phyloP scores from a whole-genome alignment of 2,888 invertebrate genomes.

The Epistrophe eligans region DNA sequence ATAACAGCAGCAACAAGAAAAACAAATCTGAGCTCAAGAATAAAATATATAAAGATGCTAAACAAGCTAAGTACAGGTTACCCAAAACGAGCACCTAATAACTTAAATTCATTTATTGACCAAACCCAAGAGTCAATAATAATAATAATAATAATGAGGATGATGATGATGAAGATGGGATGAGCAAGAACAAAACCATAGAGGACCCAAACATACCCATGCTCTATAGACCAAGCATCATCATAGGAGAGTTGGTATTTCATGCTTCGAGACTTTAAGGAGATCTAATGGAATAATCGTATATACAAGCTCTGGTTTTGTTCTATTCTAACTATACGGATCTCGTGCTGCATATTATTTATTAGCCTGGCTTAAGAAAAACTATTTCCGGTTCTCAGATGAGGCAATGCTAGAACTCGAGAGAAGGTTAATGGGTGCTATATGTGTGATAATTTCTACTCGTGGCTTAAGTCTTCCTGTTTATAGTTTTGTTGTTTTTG shows the following conservation, averaged over 20 bases:
- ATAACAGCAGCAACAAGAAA: not conserved
- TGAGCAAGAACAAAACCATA: not conserved
- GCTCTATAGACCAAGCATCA: not conserved
- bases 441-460: constrained; percentile 76
- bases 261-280: constrained; percentile 21
- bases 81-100: constrained; percentile 63
- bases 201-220: constrained; percentile 3
- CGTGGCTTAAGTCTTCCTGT: constrained; percentile 74
- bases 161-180: constrained; percentile 33
- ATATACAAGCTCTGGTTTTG: constrained; percentile 17
- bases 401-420: constrained; percentile 29
- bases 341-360: constrained; percentile 63
- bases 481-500: constrained; percentile 27
- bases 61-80: constrained; percentile 44
- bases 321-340: constrained; percentile 15
- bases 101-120: constrained; percentile 68
- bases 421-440: constrained; percentile 76
- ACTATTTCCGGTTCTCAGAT: constrained; percentile 72
- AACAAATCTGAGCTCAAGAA: not conserved
- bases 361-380: constrained; percentile 59
- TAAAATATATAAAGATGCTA: constrained; percentile 18
- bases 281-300: constrained; percentile 55
- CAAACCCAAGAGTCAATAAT: constrained; percentile 67
- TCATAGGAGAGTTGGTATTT: constrained; percentile 29
- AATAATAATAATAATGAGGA: constrained; percentile 13